phyloP scores from a whole-genome alignment of 2,888 invertebrate species.

The Steinernema carpocapsae region DNA sequence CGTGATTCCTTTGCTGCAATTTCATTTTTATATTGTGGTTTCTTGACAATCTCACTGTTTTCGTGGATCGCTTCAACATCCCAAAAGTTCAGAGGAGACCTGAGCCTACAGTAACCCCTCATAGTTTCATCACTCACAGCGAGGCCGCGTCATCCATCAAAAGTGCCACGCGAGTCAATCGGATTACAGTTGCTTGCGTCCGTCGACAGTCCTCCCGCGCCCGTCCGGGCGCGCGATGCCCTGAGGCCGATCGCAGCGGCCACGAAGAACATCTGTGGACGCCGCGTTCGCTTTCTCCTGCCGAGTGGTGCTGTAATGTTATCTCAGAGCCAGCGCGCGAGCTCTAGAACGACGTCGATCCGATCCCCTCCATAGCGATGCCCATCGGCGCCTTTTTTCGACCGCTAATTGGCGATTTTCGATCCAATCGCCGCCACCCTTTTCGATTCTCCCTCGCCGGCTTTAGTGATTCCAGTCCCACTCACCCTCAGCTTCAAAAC shows the following conservation, averaged over 20 bases:
- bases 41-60: too few relatives aligned
- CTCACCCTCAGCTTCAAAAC: slow-evolving; percentile 6
- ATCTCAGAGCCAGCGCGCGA: slow-evolving; percentile 25
- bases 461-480: background rate
- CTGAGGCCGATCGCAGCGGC: background rate
- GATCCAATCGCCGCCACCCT: background rate
- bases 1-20: background rate
- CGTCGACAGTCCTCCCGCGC: background rate
- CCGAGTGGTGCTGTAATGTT: slow-evolving; percentile 26
- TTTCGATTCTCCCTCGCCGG: background rate
- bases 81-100: background rate
- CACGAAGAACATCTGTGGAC: slow-evolving; percentile 23
- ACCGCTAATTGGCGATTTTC: slow-evolving; percentile 28
- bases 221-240: slow-evolving; percentile 8
- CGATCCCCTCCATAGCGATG: background rate
- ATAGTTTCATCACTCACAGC: background rate
- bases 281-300: slow-evolving; percentile 2
- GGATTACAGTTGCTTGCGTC: slow-evolving; percentile 29
- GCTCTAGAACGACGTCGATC: slow-evolving; percentile 3
- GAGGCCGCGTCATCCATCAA: background rate
- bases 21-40: too few relatives aligned
- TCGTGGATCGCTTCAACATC: too few relatives aligned
- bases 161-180: slow-evolving; percentile 30
- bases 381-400: slow-evolving; percentile 33
- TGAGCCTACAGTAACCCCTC: background rate